phyloP scores from a whole-genome alignment of 2,797 vertebrate species.

The Typhlichthys subterraneus region DNA sequence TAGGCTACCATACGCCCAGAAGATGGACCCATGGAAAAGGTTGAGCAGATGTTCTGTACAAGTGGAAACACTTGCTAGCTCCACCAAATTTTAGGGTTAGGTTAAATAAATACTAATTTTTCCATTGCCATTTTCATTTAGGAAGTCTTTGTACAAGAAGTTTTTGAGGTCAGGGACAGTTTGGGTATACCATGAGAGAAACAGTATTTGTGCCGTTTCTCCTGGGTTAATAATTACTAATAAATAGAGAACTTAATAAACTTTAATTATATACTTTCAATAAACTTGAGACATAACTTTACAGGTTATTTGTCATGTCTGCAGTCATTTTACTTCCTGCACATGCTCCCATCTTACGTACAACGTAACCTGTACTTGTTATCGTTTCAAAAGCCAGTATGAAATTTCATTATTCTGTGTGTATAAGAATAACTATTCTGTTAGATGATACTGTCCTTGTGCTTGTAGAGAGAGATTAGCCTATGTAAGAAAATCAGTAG shows the following conservation, averaged over 20 bases:
- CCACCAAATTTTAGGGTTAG: not conserved
- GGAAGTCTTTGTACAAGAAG: constrained; percentile 82
- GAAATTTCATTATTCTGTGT: constrained; percentile 15
- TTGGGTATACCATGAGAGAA: constrained; percentile 33
- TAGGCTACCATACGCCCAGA: not conserved
- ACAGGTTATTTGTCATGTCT: too few relatives aligned
- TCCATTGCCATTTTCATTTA: constrained; percentile 63
- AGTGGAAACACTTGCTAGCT: too few relatives aligned
- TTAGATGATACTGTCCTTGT: not conserved
- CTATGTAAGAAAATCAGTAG: too few relatives aligned
- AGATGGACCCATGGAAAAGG: not conserved
- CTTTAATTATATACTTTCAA: too few relatives aligned
- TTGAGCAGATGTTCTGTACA: too few relatives aligned
- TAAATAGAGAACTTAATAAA: too few relatives aligned
- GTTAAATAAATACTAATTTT: constrained; percentile 65
- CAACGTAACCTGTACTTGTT: too few relatives aligned
- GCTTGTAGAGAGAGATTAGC: constrained; percentile 5
- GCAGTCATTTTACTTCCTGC: too few relatives aligned
- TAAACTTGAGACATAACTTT: too few relatives aligned
- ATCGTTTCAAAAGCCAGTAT: constrained; percentile 48
- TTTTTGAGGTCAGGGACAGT: constrained; percentile 72
- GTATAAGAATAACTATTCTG: not conserved
- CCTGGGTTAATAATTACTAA: too few relatives aligned
- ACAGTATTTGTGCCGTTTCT: constrained; percentile 18
- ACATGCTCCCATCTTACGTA: too few relatives aligned